phyloP scores from a whole-genome alignment of 1,140 invertebrate genomes.

The Aphelinus atriplicis region DNA sequence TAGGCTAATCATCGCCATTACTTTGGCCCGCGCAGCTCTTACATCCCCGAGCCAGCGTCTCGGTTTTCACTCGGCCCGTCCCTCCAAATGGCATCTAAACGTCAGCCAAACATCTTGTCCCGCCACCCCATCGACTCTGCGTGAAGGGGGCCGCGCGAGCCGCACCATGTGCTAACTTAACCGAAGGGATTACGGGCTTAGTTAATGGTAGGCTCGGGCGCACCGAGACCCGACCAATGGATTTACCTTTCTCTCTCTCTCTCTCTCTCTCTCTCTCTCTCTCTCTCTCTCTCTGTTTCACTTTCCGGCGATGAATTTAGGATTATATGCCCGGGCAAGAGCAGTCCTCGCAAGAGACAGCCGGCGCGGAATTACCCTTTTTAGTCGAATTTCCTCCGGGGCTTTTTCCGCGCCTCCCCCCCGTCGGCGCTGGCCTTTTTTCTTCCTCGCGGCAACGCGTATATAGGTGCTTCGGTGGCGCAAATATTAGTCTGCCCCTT shows the following conservation, averaged over 20 bases:
- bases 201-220: slow-evolving; percentile 61
- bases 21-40: no score
- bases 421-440: not conserved
- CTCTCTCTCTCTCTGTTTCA: not conserved
- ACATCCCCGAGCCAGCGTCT: no score
- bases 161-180: slow-evolving; percentile 63
- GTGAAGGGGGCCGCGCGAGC: slow-evolving; percentile 12
- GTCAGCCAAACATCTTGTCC: slow-evolving; percentile 19
- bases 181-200: slow-evolving; percentile 62
- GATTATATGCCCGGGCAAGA: slow-evolving; percentile 44
- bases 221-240: slow-evolving; percentile 52
- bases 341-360: slow-evolving; percentile 32
- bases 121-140: slow-evolving; percentile 48
- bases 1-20: slow-evolving; percentile 17
- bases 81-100: slow-evolving; percentile 28
- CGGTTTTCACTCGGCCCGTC: no score
- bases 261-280: slow-evolving; percentile 18
- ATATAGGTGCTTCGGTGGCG: not conserved
- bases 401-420: not conserved
- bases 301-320: slow-evolving; percentile 56
- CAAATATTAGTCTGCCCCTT: not conserved
- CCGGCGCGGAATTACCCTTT: slow-evolving; percentile 35
- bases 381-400: slow-evolving; percentile 33
- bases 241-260: slow-evolving; percentile 46
- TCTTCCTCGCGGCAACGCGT: not conserved